Evolutionary conservation across 2,888 invertebrate genomes (phyloP).

Genomic region (Ceriagrion tenellum): DNA sequence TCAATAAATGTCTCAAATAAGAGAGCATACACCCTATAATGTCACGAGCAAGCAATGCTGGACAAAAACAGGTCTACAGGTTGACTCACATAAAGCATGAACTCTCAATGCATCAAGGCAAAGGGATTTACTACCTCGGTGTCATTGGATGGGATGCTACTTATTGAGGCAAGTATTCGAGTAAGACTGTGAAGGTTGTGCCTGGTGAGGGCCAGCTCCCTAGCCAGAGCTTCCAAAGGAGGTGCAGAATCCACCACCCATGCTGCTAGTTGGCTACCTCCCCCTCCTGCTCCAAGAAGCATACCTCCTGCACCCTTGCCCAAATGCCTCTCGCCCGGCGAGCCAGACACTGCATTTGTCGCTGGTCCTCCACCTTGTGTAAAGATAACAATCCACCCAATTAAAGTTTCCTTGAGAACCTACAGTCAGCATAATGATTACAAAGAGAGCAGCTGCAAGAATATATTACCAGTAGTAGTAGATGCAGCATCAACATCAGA

Average conservation of each 20-base stretch:
- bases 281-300: constrained; percentile 64
- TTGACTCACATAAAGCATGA: constrained; percentile 45
- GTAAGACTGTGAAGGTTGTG: constrained; percentile 85
- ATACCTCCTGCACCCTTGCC: constrained; percentile 61
- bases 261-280: constrained; percentile 81
- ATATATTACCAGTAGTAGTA: constrained; percentile 31
- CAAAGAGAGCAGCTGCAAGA: neutral
- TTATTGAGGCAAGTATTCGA: constrained; percentile 82
- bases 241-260: constrained; percentile 86
- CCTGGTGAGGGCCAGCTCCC: constrained; percentile 84
- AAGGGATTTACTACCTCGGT: constrained; percentile 78
- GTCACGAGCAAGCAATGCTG: neutral
- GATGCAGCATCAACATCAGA: constrained; percentile 54
- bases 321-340: constrained; percentile 53
- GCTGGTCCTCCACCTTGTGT: constrained; percentile 52
- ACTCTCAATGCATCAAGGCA: neutral
- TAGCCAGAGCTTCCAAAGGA: constrained; percentile 82
- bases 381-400: neutral
- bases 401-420: neutral
- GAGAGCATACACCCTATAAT: neutral
- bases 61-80: constrained; percentile 56
- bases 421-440: neutral
- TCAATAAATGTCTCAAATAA: neutral
- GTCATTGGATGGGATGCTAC: constrained; percentile 77
- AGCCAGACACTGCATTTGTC: constrained; percentile 57